Evolutionary conservation across 2,797 vertebrate genomes (phyloP).

Genomic region (Rachycentron canadum): DNA sequence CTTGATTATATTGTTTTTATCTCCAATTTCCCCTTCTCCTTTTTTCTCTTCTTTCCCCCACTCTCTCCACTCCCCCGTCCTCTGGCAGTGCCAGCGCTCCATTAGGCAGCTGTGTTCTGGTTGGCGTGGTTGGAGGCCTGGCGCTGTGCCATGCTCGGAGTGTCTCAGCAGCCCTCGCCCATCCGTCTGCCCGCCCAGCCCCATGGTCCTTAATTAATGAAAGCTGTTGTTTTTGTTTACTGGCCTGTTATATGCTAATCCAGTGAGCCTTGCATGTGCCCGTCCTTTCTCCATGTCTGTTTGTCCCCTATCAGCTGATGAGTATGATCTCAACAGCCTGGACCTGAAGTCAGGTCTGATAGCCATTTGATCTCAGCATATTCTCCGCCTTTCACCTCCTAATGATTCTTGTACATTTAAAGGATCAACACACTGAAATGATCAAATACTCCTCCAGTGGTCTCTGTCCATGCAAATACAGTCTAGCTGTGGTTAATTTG

Average conservation of each 20-base stretch:
- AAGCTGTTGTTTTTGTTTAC: constrained; percentile 81
- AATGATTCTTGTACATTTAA: not conserved
- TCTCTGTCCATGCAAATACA: not conserved
- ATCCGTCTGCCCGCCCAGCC: constrained; percentile 72
- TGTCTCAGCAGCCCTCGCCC: constrained; percentile 72
- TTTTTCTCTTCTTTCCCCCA: constrained; percentile 4
- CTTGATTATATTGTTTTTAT: constrained; percentile 59
- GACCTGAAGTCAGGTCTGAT: constrained; percentile 34
- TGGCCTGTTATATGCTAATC: constrained; percentile 76
- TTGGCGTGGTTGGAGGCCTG: constrained; percentile 83
- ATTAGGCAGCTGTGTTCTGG: constrained; percentile 95
- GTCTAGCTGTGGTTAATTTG: not conserved
- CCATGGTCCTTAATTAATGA: constrained; percentile 79
- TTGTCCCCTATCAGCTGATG: constrained; percentile 44
- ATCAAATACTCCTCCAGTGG: no score
- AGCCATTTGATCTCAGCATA: constrained; percentile 5
- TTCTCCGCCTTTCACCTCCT: not conserved
- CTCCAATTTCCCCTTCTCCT: constrained; percentile 24
- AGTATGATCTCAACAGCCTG: constrained; percentile 24
- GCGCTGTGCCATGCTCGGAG: constrained; percentile 74
- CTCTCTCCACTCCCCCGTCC: constrained; percentile 45
- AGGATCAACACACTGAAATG: constrained; percentile 4
- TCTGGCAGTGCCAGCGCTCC: constrained; percentile 89
- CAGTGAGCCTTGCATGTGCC: constrained; percentile 46
- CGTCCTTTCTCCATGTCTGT: constrained; percentile 40